Evolutionary conservation across 1,140 invertebrate genomes (phyloP).

Genomic region (Cyclargus thomasi): DNA sequence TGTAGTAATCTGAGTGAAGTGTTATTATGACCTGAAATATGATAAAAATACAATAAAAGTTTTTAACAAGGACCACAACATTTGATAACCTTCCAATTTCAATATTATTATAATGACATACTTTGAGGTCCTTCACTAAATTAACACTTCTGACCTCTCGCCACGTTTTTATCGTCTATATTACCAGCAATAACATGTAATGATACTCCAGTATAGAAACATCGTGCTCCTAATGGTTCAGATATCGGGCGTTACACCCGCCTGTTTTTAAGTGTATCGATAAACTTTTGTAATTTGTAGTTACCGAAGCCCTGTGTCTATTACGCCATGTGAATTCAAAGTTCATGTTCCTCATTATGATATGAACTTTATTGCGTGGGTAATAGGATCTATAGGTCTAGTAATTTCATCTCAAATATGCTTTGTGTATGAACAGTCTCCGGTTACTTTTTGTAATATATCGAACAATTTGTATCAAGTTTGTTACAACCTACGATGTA

Average conservation of each 20-base stretch:
- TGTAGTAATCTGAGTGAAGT: too few species aligned
- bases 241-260: slow-evolving; percentile 48
- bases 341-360: background rate
- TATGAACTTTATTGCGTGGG: background rate
- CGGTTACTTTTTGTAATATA: slow-evolving; percentile 4
- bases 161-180: slow-evolving; percentile 49
- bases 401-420: background rate
- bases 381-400: background rate
- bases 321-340: background rate
- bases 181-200: slow-evolving; percentile 44
- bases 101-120: background rate
- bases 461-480: slow-evolving; percentile 4
- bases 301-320: background rate
- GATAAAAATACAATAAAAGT: background rate
- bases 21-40: background rate
- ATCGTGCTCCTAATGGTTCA: slow-evolving; percentile 37
- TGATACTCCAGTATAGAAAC: slow-evolving; percentile 49
- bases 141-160: slow-evolving; percentile 35
- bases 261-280: slow-evolving; percentile 46
- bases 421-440: background rate
- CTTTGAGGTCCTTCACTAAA: slow-evolving; percentile 11
- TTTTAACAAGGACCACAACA: background rate
- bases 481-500: slow-evolving; percentile 6
- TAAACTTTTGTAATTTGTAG: slow-evolving; percentile 33
- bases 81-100: background rate